Evolutionary conservation across 1,140 invertebrate species (phyloP), one percentile per base, ranked within the genome.

Genomic region (Fopius arisanus): DNA sequence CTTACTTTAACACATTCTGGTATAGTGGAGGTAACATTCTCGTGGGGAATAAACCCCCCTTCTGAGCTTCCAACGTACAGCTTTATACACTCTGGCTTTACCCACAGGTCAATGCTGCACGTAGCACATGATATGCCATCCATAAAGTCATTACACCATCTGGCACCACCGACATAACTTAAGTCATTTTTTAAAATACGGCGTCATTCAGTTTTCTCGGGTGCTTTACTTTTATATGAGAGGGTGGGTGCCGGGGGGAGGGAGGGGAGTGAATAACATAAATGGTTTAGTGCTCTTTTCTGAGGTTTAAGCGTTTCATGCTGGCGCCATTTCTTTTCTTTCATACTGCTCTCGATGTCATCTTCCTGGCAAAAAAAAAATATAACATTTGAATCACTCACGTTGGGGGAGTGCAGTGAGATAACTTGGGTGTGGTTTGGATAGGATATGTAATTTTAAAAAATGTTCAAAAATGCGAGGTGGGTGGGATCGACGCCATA

Each of bases 71-170:
- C 43, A 19, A 14, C 21, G 23, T 26, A 23, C 54, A 59, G 23
- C 54, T 59, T 59, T 19, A 59, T 59, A 59, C 54, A 59, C 54
- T 59, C 19, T 26, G 23, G 33, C 33, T 28, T 26, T 59, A 12
- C 54, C 54, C 54, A 59, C 23, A 59, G 54, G 16, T 59, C 54
- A 59, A 59, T 28, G 54, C 23, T 59, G 54, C 54, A 59, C 54
- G 54, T 59, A 59, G 54, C 23, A 26, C 54, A 59, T 59, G 54
- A 59, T 59, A 59, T 59, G 21, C 23, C 23, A 59, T 59, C 54
- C 54, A 59, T 59, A 59, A 59, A 59, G 54, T 59, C 54, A 59
- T 59, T 59, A 59, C 19, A 59, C 54, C 54, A 26, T 23, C 23
- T 28, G 54, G 21, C 54, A 23, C 23, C 54, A 59, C 14, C 23